A percentile compares a stretch with the other conserved stretches of the same genome.
Evolutionary conservation across 2,888 invertebrate species (phyloP).

Genomic region (Scaptodrosophila latifasciaeformis): DNA sequence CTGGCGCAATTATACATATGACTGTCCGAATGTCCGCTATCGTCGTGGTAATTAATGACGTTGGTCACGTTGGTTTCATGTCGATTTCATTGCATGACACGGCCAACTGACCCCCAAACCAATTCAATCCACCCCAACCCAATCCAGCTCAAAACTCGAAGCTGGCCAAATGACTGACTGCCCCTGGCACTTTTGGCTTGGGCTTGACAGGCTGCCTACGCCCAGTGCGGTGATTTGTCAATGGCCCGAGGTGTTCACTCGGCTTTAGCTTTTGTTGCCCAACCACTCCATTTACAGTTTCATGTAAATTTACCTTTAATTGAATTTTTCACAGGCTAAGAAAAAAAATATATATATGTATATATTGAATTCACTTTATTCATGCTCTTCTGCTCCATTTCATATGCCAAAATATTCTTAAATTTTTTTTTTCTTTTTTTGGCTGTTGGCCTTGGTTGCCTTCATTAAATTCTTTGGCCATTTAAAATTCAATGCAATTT

Average conservation of each 20-base stretch:
- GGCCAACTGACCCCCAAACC: conserved; percentile 39
- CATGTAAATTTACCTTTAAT: conserved; percentile 65
- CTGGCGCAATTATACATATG: too few species aligned
- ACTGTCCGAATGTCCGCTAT: too few species aligned
- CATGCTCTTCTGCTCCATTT: conserved; percentile 42
- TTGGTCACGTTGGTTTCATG: conserved; percentile 68
- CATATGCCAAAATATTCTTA: too few species aligned
- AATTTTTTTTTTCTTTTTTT: conserved; percentile 6
- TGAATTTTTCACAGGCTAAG: conserved; percentile 41
- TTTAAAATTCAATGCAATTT: conserved; percentile 68
- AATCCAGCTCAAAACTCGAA: not conserved
- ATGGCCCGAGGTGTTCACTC: not conserved
- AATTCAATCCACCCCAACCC: not conserved
- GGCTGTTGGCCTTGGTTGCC: conserved; percentile 32
- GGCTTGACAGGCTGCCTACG: not conserved
- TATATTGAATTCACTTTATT: not conserved
- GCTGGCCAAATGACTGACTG: not conserved
- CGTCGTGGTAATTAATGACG: conserved; percentile 69
- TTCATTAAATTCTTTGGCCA: conserved; percentile 55
- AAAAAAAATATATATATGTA: conserved; percentile 4
- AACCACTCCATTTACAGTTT: too few species aligned
- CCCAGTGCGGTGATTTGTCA: conserved; percentile 49
- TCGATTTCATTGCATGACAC: conserved; percentile 66
- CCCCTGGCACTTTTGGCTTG: conserved; percentile 3
- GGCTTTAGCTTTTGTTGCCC: too few species aligned